phyloP scores from a whole-genome alignment of 2,888 invertebrate genomes.

The Proisotoma minuta region DNA sequence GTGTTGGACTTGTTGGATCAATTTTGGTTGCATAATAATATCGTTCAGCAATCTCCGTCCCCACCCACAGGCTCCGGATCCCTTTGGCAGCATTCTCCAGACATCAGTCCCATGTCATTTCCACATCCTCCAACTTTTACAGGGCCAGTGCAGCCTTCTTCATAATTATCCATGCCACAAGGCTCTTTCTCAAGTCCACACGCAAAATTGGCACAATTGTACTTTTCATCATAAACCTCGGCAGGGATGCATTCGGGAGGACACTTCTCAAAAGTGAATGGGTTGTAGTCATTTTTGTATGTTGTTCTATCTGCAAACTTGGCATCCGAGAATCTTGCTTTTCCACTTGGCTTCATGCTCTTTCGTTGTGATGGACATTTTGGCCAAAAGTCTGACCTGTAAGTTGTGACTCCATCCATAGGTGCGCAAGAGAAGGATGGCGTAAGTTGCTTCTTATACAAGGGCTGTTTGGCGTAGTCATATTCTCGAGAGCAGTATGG shows the following conservation, averaged over 20 bases:
- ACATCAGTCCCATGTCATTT: slow-evolving; percentile 4
- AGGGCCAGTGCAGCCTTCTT: neutral
- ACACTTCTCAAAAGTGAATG: slow-evolving; percentile 36
- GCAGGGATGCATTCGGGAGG: slow-evolving; percentile 27
- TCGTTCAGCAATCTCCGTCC: slow-evolving; percentile 2
- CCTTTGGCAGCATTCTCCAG: slow-evolving; percentile 8
- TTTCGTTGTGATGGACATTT: slow-evolving; percentile 26
- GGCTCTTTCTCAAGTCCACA: neutral
- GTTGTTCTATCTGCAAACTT: slow-evolving; percentile 35
- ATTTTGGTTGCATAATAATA: neutral
- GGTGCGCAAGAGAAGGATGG: slow-evolving; percentile 27
- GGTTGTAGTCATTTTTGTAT: slow-evolving; percentile 37
- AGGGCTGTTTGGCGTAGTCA: slow-evolving; percentile 33
- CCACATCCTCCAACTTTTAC: neutral
- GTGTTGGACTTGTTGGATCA: too few relatives aligned
- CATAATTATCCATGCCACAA: neutral
- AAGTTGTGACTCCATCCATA: slow-evolving; percentile 35
- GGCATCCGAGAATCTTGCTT: slow-evolving; percentile 33
- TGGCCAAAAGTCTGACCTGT: slow-evolving; percentile 21
- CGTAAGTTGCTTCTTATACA: slow-evolving; percentile 11
- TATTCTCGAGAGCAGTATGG: slow-evolving; percentile 40
- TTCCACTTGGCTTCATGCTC: slow-evolving; percentile 25
- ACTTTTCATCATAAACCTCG: slow-evolving; percentile 25
- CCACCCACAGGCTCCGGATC: neutral
- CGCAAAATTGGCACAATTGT: slow-evolving; percentile 2